A percentile compares a stretch with the other conserved stretches of the same genome.
phyloP scores from a whole-genome alignment of 2,113 vertebrate genomes.

The Pluvialis apricaria region DNA sequence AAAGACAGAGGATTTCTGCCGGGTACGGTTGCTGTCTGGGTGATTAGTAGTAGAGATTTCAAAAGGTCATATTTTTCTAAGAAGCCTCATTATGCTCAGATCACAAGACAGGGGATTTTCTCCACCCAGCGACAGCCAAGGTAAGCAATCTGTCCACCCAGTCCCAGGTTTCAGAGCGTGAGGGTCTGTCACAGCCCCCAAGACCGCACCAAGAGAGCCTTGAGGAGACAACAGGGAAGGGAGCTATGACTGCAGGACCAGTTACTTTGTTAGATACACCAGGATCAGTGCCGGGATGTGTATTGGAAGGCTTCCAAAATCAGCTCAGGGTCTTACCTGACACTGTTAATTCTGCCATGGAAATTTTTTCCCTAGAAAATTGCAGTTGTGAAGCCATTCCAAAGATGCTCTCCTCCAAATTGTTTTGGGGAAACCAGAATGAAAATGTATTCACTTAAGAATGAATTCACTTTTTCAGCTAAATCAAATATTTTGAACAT shows the following conservation, averaged over 20 bases:
- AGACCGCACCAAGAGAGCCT: neutral
- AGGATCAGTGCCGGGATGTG: neutral
- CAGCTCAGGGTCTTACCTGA: neutral
- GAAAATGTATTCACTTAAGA: neutral
- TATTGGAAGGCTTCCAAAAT: neutral
- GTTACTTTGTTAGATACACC: neutral
- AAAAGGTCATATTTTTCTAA: neutral
- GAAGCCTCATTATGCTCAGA: neutral
- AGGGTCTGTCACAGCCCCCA: neutral
- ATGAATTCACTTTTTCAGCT: neutral
- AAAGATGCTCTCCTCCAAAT: neutral
- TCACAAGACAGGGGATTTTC: neutral
- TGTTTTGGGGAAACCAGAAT: neutral
- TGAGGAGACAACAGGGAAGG: neutral
- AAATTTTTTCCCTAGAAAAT: neutral
- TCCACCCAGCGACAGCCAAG: neutral
- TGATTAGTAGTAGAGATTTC: neutral
- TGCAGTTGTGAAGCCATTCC: neutral
- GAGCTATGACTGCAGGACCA: neutral
- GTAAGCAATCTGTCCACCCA: neutral
- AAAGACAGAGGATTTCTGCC: neutral
- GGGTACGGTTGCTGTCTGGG: neutral
- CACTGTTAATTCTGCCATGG: neutral
- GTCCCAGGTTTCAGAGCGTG: neutral
- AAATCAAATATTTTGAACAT: neutral